These are phyloP conservation scores for Clarias pachynema DNA, from an alignment of 2,797 vertebrate genomes.

Conservation along the genomic window DNA sequence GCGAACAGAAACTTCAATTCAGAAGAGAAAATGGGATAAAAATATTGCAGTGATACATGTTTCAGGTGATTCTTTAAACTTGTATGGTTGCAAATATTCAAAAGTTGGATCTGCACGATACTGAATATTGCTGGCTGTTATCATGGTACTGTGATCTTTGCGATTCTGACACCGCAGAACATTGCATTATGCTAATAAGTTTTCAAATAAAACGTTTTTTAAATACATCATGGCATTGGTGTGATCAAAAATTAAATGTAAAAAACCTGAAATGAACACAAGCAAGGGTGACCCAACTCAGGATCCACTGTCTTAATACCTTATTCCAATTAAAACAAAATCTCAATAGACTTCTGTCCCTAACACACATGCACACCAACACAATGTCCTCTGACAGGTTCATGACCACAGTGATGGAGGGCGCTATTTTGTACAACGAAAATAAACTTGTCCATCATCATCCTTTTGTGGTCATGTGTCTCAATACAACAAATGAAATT, in stretches of 20 bases:
- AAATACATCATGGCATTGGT: background rate
- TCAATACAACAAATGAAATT: background rate
- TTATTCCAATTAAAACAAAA: background rate
- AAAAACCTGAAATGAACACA: too few species aligned
- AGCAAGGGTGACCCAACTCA: background rate
- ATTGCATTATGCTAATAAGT: background rate
- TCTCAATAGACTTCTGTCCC: background rate
- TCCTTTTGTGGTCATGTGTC: background rate
- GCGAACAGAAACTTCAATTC: background rate
- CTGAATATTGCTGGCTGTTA: background rate
- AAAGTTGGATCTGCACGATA: background rate
- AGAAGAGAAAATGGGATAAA: background rate
- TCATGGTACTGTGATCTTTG: background rate
- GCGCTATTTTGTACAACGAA: background rate
- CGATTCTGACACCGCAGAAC: background rate
- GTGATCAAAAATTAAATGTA: background rate
- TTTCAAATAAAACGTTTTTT: background rate
- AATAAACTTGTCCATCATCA: background rate
- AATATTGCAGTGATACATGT: background rate
- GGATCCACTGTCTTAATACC: background rate
- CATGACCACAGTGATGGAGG: background rate
- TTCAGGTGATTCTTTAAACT: background rate
- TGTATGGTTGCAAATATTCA: background rate
- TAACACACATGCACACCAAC: too few species aligned
- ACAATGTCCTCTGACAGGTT: background rate